Conservation (phyloP, 2,113 vertebrate species). For the Serilophus lunatus region DNA sequence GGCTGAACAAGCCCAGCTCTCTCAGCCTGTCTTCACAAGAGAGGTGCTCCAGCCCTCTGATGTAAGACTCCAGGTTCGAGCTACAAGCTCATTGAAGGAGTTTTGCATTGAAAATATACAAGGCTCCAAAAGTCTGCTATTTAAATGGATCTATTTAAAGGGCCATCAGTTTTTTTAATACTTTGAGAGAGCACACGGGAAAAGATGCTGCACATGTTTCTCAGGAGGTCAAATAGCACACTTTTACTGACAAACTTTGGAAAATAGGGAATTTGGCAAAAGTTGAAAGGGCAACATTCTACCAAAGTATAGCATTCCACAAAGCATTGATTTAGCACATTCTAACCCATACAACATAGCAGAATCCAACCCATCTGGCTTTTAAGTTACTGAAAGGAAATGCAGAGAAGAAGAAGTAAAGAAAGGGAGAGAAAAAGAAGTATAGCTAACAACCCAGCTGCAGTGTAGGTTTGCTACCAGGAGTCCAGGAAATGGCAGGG, state of each 20-base stretch:
- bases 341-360: neutral
- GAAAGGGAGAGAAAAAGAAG: neutral
- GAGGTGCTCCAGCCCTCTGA: neutral
- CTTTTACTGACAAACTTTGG: neutral
- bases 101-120: neutral
- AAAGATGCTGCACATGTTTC: neutral
- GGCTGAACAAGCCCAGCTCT: fast-evolving
- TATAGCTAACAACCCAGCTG: neutral
- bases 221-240: neutral
- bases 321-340: neutral
- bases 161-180: neutral
- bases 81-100: neutral
- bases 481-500: neutral
- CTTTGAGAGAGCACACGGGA: neutral
- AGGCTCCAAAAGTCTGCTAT: neutral
- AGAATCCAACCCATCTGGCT: neutral
- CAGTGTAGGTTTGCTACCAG: neutral
- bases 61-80: neutral
- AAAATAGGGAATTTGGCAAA: neutral
- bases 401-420: neutral
- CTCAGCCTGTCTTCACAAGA: neutral
- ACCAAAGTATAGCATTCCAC: neutral
- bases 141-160: no score
- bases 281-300: neutral
- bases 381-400: neutral